Conservation (phyloP, 2,797 vertebrate species). For the Arnoldichthys spilopterus region DNA sequence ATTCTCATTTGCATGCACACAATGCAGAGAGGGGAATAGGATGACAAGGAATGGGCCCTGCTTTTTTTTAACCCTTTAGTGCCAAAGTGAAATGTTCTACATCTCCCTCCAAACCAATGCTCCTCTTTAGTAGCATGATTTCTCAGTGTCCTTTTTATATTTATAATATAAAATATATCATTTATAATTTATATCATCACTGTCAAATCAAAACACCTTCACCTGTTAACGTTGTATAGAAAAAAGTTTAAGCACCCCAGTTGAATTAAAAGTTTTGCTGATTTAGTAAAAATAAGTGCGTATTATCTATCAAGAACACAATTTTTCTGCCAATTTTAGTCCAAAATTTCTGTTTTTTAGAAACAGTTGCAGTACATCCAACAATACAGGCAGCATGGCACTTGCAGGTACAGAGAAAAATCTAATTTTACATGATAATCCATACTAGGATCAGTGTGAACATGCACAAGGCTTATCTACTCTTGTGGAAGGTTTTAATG, state of each 20-base stretch:
- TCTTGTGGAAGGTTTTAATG: too few species aligned
- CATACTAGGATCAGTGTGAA: not conserved
- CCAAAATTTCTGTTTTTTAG: too few species aligned
- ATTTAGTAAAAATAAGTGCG: too few species aligned
- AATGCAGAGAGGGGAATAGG: not conserved
- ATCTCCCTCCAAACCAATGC: not conserved
- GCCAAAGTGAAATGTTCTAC: not conserved
- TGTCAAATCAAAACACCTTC: not conserved
- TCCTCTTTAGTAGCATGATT: not conserved
- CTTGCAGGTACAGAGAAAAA: too few species aligned
- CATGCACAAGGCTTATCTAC: too few species aligned
- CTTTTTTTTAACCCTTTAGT: not conserved
- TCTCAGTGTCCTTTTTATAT: not conserved
- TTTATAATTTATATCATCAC: not conserved
- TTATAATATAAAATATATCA: too few species aligned
- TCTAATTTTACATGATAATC: too few species aligned
- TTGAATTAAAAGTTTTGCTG: too few species aligned
- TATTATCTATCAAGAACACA: too few species aligned
- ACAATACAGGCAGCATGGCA: not conserved
- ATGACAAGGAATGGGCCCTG: not conserved
- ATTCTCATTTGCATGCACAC: conserved; percentile 1
- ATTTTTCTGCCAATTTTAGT: too few species aligned
- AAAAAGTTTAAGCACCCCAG: not conserved
- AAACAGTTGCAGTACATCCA: not conserved
- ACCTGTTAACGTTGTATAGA: too few species aligned